Evolutionary conservation across 2,113 vertebrate species (phyloP).

Genomic region (Orthonyx spaldingii): DNA sequence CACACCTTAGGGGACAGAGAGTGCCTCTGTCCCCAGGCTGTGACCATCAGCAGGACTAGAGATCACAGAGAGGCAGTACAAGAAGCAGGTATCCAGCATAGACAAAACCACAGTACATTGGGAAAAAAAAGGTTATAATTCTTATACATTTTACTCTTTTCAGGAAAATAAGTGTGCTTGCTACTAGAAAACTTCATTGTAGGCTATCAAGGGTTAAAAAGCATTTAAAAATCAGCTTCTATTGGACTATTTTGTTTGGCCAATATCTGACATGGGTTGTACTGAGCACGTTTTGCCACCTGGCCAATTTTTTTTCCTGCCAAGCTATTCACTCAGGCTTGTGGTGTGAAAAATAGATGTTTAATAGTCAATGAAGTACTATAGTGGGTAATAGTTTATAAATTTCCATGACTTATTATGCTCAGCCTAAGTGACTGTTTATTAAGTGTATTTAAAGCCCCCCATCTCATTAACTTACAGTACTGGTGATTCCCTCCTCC

Average conservation of each 20-base stretch:
- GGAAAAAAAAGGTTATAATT: not conserved
- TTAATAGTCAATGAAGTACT: conserved; percentile 73
- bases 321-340: conserved; percentile 71
- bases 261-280: conserved; percentile 59
- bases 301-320: conserved; percentile 66
- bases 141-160: not conserved
- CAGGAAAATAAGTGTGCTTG: not conserved
- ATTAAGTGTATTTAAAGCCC: conserved; percentile 68
- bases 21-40: not conserved
- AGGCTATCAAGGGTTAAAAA: conserved; percentile 50
- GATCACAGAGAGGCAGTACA: not conserved
- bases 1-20: not conserved
- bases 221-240: conserved; percentile 35
- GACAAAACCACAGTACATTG: not conserved
- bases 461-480: conserved; percentile 63
- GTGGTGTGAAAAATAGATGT: conserved; percentile 72
- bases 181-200: not conserved
- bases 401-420: conserved; percentile 75
- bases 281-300: conserved; percentile 67
- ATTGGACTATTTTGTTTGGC: conserved; percentile 66
- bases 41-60: not conserved
- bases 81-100: not conserved
- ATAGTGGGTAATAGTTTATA: conserved; percentile 71
- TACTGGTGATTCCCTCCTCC: conserved; percentile 60
- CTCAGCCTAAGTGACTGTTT: conserved; percentile 64